Base-by-base conservation (phyloP, 2,113 vertebrate species). In the Hippocampus comes region DNA sequence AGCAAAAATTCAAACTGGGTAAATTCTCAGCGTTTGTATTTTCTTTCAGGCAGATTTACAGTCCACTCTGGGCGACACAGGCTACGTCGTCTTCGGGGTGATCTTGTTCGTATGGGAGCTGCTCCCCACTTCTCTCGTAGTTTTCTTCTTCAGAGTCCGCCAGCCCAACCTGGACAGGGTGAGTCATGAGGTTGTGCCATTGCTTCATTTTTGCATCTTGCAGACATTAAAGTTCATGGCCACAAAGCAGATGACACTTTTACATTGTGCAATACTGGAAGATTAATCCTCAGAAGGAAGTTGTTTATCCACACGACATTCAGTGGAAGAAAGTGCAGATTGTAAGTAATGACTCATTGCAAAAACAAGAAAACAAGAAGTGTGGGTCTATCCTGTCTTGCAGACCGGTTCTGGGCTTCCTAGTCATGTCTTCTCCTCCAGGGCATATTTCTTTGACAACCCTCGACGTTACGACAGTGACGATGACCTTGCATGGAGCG, bases 371-470 rank as follows among this genome's bases (percentile, higher is more conserved):
- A 46, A 46, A 30, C 30, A 48, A 59, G 18, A 27, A 17, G 30
- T 30, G 25, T 61, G 59, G 59, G 27, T 34, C 17, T 3, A 2
- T 17, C 38, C 70, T 18, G 41, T 69, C 34, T 43, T 80, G 1
- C 88, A 99, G 97, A 95, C 89, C 53, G 92, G 78, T 0, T 89
- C 94, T 18, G 93, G 93, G 69, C 93, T 98, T 70, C 94, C 95
- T 0, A 94, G 93, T 79, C 96, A 96, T 0, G 93, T 93, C 74
- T 98, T 97, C 92, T 95, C 93, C 23, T 93, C 94, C 63, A 91
- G 95, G 68, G 94, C 94, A 18, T 98, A 98, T 48, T 99, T 98
- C 92, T 99, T 99, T 56, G 97, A 99, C 91, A 98, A 99, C 86
- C 97, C 97, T 25, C 93, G 95, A 56, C 94, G 97, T 75, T 98